phyloP scores from a whole-genome alignment of 2,888 invertebrate species.

The Saturnia japonica region DNA sequence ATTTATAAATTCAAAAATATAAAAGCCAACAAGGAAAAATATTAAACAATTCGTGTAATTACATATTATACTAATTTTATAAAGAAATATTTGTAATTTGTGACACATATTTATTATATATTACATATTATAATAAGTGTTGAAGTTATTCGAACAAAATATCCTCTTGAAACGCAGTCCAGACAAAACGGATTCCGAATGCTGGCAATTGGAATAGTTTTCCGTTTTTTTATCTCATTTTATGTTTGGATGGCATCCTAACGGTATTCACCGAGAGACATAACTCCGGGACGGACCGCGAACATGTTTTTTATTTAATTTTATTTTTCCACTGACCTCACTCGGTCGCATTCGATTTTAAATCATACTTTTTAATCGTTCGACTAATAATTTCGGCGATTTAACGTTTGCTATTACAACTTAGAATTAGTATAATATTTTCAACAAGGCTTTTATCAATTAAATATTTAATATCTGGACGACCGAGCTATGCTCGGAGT shows the following conservation, averaged over 20 bases:
- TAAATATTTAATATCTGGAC: too few relatives aligned
- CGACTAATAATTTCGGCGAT: conserved; percentile 14
- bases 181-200: conserved; percentile 79
- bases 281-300: conserved; percentile 71
- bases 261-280: conserved; percentile 76
- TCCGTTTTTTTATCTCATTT: conserved; percentile 61
- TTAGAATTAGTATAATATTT: not conserved
- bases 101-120: conserved; percentile 5
- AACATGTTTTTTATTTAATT: conserved; percentile 64
- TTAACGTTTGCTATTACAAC: not conserved
- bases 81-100: too few relatives aligned
- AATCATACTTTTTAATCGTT: conserved; percentile 45
- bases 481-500: too few relatives aligned
- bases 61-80: too few relatives aligned
- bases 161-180: conserved; percentile 51
- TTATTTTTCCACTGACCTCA: conserved; percentile 70
- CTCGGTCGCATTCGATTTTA: conserved; percentile 61
- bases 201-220: conserved; percentile 82
- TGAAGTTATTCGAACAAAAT: conserved; percentile 26
- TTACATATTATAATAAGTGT: too few relatives aligned
- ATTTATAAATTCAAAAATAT: too few relatives aligned
- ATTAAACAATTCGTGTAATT: too few relatives aligned
- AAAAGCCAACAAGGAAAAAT: too few relatives aligned
- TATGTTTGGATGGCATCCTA: conserved; percentile 74
- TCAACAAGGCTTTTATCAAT: not conserved